Evolutionary conservation across 2,113 vertebrate species (phyloP), one percentile per base, ranked within the genome.

Genomic region (Tauraco erythrolophus): DNA sequence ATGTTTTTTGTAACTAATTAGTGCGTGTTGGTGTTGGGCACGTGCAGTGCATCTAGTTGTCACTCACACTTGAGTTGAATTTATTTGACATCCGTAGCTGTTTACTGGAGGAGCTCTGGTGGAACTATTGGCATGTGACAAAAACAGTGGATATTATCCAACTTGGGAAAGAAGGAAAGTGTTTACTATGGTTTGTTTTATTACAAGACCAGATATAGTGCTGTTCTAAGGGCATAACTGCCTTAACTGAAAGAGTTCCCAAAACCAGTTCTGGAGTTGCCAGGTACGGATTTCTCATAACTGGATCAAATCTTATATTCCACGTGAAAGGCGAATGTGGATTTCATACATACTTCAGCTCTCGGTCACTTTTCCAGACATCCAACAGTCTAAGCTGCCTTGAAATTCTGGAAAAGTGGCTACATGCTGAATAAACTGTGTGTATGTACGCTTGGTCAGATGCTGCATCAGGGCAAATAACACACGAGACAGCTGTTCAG

Each of bases 1-100:
- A 62, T 22, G 33, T 74, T 83, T 93, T 92, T 97, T 95, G 86
- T 87, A 89, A 85, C 22, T 83, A 68, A 31, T 93, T 93, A 97
- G 56, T 9, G 45, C 84, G 27, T 56, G 84, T 45, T 89, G 85
- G 66, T 93, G 37, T 37, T 94, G 60, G 74, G 61, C 65, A 48
- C 0, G 4, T 72, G 78, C 80, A 90, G 14, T 45, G 39, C 43
- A 77, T 84, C 39, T 65, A 46, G 19, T 57, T 96, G 91, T 95
- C 95, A 87, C 81, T 97, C 77, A 77, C 7, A 74, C 54, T 68
- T 87, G 77, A 93, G 53, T 12, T 78, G 83, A 72, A 89, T 82
- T 77, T 89, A 76, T 72, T 94, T 94, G 62, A 45, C 57, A 72
- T 50, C 57, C 60, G 31, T 57, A 45, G 69, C 71, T 57, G 19